Base-by-base conservation (phyloP, 1,140 invertebrate species). In the Drosophila obscura region DNA sequence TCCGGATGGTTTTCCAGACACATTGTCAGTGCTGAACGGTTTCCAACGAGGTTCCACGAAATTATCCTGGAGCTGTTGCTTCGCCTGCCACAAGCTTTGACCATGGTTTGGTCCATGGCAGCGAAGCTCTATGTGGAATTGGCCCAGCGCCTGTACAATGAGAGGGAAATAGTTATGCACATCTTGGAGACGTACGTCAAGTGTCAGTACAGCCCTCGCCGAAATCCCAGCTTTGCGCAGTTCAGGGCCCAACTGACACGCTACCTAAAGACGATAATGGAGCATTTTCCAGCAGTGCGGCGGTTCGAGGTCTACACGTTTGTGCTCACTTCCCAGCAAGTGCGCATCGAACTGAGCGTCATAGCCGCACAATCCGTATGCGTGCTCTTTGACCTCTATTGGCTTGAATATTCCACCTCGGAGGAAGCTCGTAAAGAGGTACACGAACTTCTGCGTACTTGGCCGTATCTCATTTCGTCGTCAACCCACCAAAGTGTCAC, bases 151-250 rank as follows among this genome's bases (percentile, higher is more conserved):
- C 71, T 66, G 31, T 65, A 60, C 15, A n/a, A 50, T 0, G 53
- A 73, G 1, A 26, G 6, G 7, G 66, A 79, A 7, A 69, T 87
- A 48, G 51, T 59, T 2, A n/a, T 68, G n/a, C 82, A 87, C 31
- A 69, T 82, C 3, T 19, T 87, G 15, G 71, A 82, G n/a, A 57
- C 66, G 2, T 87, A 76, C 39, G 4, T 57, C 0, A 87, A 87
- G 57, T 39, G 46, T 0, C 45, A 56, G 16, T 11, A 51, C 3
- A 61, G 8, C 9, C 28, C 4, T 8, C 51, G 35, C 0, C 60
- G 46, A 4, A 71, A 24, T 13, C 8, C 16, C 2, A 75, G 5
- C 11, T 66, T 68, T 44, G 41, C 56, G 2, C 45, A 65, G 31
- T 71, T 77, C 2, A 53, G 63, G 8, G 4, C 11, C 9, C n/a